Evolutionary conservation across 2,888 invertebrate species (phyloP).

Genomic region (Drosophila limbata): DNA sequence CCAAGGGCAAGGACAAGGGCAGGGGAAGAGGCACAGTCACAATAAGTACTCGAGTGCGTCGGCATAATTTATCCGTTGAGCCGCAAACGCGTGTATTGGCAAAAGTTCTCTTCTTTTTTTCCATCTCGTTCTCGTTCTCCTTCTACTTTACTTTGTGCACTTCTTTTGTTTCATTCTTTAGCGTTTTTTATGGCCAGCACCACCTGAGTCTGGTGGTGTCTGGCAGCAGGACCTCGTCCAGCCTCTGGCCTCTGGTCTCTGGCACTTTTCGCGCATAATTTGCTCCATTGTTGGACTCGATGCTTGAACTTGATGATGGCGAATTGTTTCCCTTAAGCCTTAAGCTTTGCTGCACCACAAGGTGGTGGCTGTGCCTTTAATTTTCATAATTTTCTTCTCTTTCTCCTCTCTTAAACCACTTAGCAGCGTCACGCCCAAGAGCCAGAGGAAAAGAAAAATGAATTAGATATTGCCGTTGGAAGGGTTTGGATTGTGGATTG

Average conservation of each 20-base stretch:
- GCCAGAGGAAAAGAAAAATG: constrained; percentile 2
- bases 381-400: constrained; percentile 66
- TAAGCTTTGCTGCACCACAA: constrained; percentile 1
- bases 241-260: constrained; percentile 46
- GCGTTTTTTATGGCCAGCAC: constrained; percentile 34
- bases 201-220: constrained; percentile 37
- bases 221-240: constrained; percentile 4
- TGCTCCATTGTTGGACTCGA: constrained; percentile 67
- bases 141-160: not conserved
- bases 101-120: constrained; percentile 43
- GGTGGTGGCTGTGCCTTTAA: constrained; percentile 37
- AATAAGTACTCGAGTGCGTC: constrained; percentile 81
- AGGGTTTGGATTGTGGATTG: constrained; percentile 14
- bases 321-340: constrained; percentile 41
- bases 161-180: constrained; percentile 22
- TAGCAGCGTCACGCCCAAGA: constrained; percentile 69
- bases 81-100: constrained; percentile 48
- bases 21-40: constrained; percentile 38
- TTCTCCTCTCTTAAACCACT: constrained; percentile 44
- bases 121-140: not conserved
- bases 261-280: constrained; percentile 79
- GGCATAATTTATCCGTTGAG: constrained; percentile 77
- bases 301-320: constrained; percentile 37
- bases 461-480: not conserved
- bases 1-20: constrained; percentile 26